Evolutionary conservation across 2,797 vertebrate genomes (phyloP).

Genomic region (Hippoglossus hippoglossus): DNA sequence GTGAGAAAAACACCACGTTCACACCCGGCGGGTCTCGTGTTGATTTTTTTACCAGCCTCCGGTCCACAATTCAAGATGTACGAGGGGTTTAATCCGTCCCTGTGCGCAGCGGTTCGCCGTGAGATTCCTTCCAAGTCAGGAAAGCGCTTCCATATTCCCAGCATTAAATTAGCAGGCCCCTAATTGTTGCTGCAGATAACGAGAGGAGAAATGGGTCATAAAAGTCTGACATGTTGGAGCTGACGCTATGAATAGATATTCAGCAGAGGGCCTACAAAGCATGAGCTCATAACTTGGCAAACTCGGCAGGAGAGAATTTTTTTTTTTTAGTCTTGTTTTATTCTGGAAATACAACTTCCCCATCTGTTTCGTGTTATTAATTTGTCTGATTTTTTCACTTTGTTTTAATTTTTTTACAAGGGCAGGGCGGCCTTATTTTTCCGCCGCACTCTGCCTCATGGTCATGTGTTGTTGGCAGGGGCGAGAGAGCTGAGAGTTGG

Average conservation of each 20-base stretch:
- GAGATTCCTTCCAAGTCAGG: constrained; percentile 45
- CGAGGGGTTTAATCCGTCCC: constrained; percentile 39
- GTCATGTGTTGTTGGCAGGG: constrained; percentile 65
- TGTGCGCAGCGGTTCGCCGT: background rate
- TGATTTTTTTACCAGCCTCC: constrained; percentile 9
- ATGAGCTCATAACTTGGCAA: constrained; percentile 80
- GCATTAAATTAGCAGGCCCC: constrained; percentile 57
- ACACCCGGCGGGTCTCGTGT: constrained; percentile 16
- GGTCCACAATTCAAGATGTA: constrained; percentile 5
- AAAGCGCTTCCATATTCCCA: constrained; percentile 64
- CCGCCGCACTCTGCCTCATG: constrained; percentile 58
- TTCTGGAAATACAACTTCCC: constrained; percentile 77
- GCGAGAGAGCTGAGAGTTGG: constrained; percentile 35
- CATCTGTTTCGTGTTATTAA: constrained; percentile 80
- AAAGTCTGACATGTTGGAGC: constrained; percentile 74
- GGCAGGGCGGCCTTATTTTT: constrained; percentile 68
- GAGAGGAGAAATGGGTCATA: constrained; percentile 72
- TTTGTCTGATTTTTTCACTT: constrained; percentile 66
- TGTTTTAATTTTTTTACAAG: constrained; percentile 72
- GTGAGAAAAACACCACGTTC: constrained; percentile 17
- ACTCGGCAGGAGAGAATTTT: constrained; percentile 20
- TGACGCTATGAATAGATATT: constrained; percentile 79
- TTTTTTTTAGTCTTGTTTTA: constrained; percentile 58
- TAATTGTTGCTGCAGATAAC: constrained; percentile 77
- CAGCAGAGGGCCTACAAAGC: constrained; percentile 67